phyloP scores from a whole-genome alignment of 2,113 vertebrate genomes.

The Lonchura striata region DNA sequence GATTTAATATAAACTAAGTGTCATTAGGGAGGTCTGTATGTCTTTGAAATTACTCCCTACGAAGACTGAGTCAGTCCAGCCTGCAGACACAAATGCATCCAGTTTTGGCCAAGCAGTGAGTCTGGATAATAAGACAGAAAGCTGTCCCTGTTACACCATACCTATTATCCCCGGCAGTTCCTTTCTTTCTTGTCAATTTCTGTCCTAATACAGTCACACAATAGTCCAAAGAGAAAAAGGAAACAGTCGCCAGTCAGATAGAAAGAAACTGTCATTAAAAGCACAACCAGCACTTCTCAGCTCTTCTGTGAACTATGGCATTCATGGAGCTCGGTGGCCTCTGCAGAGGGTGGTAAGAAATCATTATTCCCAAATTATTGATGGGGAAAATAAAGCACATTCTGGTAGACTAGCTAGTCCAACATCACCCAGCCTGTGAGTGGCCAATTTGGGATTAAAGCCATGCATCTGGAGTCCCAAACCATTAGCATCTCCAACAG shows the following conservation, averaged over 20 bases:
- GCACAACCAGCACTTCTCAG: not conserved
- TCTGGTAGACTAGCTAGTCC: not conserved
- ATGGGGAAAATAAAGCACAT: not conserved
- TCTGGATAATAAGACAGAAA: not conserved
- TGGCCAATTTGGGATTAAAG: not conserved
- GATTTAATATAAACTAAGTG: not conserved
- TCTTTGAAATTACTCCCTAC: not conserved
- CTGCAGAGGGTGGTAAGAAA: not conserved
- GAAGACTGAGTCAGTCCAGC: not conserved
- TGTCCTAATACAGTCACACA: not conserved
- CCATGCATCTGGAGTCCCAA: not conserved
- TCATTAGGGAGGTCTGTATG: not conserved
- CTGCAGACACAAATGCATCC: not conserved
- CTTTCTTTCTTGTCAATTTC: slow-evolving; percentile 14
- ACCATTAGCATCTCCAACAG: not conserved
- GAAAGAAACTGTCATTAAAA: not conserved
- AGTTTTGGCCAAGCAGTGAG: not conserved
- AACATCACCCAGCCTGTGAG: not conserved
- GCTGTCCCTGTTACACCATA: not conserved
- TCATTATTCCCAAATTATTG: not conserved
- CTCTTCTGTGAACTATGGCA: not conserved
- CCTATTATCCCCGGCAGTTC: not conserved
- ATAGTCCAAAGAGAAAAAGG: slow-evolving; percentile 7
- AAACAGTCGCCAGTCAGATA: not conserved
- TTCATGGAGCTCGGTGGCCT: not conserved